These are phyloP conservation scores for Dryocosmus kuriphilus DNA, from an alignment of 2,888 invertebrate genomes.

Conservation along the genomic window DNA sequence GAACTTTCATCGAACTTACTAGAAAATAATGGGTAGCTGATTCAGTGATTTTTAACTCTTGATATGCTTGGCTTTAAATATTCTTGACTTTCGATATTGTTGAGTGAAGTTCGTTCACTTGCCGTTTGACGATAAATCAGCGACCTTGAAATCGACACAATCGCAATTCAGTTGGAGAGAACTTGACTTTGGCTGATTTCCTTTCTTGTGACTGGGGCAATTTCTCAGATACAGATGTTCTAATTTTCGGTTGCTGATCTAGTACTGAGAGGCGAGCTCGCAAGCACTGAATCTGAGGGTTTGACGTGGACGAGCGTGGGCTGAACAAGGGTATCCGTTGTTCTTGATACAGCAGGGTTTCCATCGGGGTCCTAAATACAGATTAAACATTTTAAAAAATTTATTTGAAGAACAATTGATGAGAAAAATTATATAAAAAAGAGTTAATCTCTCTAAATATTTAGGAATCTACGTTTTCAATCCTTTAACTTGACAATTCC, in stretches of 20 bases:
- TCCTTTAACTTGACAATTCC: too few relatives aligned
- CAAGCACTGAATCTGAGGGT: conserved; percentile 56
- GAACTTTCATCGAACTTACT: neutral
- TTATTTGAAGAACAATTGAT: too few relatives aligned
- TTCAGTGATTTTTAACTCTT: neutral
- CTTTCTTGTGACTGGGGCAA: conserved; percentile 9
- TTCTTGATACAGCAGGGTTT: conserved; percentile 67
- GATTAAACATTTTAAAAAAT: neutral
- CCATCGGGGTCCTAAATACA: conserved; percentile 56
- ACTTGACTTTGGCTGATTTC: conserved; percentile 36
- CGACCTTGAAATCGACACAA: conserved; percentile 6
- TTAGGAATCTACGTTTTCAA: too few relatives aligned
- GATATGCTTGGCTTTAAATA: neutral
- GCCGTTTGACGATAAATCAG: neutral
- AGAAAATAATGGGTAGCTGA: neutral
- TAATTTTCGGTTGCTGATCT: conserved; percentile 39
- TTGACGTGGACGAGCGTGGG: conserved; percentile 60
- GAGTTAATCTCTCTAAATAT: too few relatives aligned
- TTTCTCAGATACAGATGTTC: conserved; percentile 4
- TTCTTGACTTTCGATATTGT: neutral
- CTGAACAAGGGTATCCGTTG: conserved; percentile 63
- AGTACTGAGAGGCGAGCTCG: conserved; percentile 64
- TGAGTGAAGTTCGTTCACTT: neutral
- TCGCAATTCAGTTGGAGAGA: conserved; percentile 4
- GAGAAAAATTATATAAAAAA: too few relatives aligned